Evolutionary conservation across 2,888 invertebrate genomes (phyloP).

Genomic region (Drosophila robusta): DNA sequence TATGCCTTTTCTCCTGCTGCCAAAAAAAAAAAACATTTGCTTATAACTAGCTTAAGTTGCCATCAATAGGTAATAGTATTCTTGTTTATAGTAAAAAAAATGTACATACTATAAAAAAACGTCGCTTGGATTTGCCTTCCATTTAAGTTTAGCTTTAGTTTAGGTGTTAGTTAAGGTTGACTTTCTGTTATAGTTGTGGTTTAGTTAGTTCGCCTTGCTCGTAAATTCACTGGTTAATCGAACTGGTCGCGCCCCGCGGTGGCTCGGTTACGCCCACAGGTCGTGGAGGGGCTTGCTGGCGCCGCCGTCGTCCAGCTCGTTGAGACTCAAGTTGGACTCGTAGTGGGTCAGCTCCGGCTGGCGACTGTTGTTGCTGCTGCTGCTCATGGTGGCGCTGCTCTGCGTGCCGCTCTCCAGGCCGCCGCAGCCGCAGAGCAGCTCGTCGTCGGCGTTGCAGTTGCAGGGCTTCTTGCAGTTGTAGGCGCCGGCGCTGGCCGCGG

Average conservation of each 20-base stretch:
- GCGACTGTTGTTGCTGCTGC: constrained; percentile 77
- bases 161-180: constrained; percentile 9
- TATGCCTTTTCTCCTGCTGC: constrained; percentile 32
- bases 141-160: constrained; percentile 9
- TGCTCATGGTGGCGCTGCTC: constrained; percentile 82
- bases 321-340: constrained; percentile 83
- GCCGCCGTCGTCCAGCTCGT: constrained; percentile 71
- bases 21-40: neutral
- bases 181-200: constrained; percentile 23
- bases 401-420: constrained; percentile 74
- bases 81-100: too few species aligned
- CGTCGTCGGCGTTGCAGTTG: constrained; percentile 75
- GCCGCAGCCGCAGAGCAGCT: constrained; percentile 72
- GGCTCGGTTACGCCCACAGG: constrained; percentile 82
- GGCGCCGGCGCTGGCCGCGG: constrained; percentile 50
- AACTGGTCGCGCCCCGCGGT: constrained; percentile 20
- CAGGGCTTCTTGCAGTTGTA: constrained; percentile 83
- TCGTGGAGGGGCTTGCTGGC: constrained; percentile 66
- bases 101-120: too few species aligned
- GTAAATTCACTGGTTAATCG: constrained; percentile 80
- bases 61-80: too few species aligned
- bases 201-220: constrained; percentile 43
- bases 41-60: neutral
- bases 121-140: too few species aligned
- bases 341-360: constrained; percentile 81